Conservation (phyloP, 2,797 vertebrate genomes). For the Thamnophis elegans region DNA sequence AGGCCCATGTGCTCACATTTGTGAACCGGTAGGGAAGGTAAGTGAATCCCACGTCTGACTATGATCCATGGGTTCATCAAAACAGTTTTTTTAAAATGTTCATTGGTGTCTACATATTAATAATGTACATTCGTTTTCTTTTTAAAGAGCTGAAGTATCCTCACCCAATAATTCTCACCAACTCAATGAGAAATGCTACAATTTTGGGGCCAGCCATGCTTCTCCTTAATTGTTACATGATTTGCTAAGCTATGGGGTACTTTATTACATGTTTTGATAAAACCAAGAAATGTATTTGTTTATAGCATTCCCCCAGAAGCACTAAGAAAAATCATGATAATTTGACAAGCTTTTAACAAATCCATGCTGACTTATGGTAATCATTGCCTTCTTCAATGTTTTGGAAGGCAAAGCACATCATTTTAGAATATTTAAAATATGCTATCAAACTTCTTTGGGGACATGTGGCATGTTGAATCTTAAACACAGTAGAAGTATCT, state of each 20-base stretch:
- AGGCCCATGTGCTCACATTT: no score
- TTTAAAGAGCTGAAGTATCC: background rate
- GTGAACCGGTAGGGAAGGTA: no score
- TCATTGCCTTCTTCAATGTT: background rate
- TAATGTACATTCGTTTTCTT: background rate
- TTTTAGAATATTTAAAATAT: background rate
- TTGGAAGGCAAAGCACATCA: background rate
- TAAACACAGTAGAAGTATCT: background rate
- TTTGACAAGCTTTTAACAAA: background rate
- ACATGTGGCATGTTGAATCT: background rate
- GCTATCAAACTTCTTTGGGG: background rate
- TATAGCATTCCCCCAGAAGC: background rate
- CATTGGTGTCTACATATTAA: background rate
- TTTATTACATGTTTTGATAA: background rate
- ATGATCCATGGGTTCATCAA: background rate
- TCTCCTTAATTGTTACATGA: background rate
- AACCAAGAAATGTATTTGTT: background rate
- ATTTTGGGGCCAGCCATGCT: background rate
- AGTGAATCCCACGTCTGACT: no score
- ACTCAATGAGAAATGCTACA: background rate
- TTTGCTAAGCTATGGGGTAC: background rate
- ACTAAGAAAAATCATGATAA: background rate
- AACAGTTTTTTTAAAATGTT: background rate
- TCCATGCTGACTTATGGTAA: background rate
- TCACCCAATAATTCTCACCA: background rate